Evolutionary conservation across 2,113 vertebrate species (phyloP).

Genomic region (Coregonus clupeaformis): DNA sequence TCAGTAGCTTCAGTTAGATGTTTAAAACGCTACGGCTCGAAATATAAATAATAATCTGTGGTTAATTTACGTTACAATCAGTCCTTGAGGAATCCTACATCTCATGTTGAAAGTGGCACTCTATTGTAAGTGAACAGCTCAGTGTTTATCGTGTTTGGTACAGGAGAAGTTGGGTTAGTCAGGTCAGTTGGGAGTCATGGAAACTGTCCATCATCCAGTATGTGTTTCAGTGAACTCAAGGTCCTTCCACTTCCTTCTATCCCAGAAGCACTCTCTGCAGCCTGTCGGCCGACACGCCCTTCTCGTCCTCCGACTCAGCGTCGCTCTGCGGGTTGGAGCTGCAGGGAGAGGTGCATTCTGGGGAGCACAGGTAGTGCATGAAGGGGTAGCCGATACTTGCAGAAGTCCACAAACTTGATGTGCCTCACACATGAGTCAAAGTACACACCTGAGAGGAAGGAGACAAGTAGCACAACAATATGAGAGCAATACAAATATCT

Average conservation of each 20-base stretch:
- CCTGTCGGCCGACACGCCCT: slow-evolving; percentile 83
- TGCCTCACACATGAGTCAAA: slow-evolving; percentile 97
- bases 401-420: slow-evolving; percentile 99
- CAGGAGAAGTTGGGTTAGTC: too few relatives aligned
- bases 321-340: slow-evolving; percentile 95
- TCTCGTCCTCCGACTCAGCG: slow-evolving; percentile 93
- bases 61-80: too few relatives aligned
- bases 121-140: too few relatives aligned
- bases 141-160: too few relatives aligned
- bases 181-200: too few relatives aligned
- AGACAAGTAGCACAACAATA: not conserved
- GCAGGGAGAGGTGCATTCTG: slow-evolving; percentile 91
- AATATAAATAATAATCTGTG: too few relatives aligned
- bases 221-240: too few relatives aligned
- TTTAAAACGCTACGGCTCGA: too few relatives aligned
- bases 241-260: slow-evolving; percentile 56
- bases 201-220: too few relatives aligned
- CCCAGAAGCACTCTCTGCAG: slow-evolving; percentile 97
- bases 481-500: not conserved
- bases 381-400: slow-evolving; percentile 95
- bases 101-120: too few relatives aligned
- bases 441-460: slow-evolving; percentile 84
- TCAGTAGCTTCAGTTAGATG: too few relatives aligned
- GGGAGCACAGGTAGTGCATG: slow-evolving; percentile 99
- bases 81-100: too few relatives aligned